These are phyloP conservation scores for Cyprinodon variegatus DNA, from an alignment of 2,113 vertebrate genomes.

Conservation along the genomic window DNA sequence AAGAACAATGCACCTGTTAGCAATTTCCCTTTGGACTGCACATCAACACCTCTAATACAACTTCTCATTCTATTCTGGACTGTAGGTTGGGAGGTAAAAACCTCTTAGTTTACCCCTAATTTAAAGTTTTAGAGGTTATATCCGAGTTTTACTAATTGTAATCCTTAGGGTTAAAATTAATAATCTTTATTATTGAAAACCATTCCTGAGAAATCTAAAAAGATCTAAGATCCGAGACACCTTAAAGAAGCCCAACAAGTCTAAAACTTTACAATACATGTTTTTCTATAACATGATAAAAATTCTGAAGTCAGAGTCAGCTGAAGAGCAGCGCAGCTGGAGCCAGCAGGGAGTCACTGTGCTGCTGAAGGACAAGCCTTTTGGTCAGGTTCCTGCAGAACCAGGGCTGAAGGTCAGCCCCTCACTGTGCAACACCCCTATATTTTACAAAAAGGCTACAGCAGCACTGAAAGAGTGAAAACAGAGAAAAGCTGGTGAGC, in stretches of 20 bases:
- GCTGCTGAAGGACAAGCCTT: conserved; percentile 6
- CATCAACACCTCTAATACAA: too few species aligned
- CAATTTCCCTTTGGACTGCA: conserved; percentile 19
- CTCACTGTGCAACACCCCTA: not conserved
- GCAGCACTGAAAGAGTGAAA: not conserved
- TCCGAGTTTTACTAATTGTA: too few species aligned
- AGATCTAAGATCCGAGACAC: not conserved
- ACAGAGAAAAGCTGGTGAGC: not conserved
- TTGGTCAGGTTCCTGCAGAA: not conserved
- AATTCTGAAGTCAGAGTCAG: conserved; percentile 26
- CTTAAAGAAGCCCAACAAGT: not conserved
- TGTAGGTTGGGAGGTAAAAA: too few species aligned
- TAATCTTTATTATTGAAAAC: too few species aligned
- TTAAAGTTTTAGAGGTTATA: too few species aligned
- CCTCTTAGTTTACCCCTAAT: too few species aligned
- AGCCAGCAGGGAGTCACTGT: conserved; percentile 4
- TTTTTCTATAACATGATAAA: not conserved
- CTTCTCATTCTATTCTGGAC: too few species aligned
- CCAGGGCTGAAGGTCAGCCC: conserved; percentile 1
- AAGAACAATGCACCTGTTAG: conserved; percentile 57
- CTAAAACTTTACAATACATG: not conserved
- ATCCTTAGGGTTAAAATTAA: too few species aligned
- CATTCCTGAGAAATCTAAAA: not conserved
- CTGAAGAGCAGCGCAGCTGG: not conserved
- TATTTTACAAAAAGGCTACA: not conserved